Conservation (phyloP, 2,797 vertebrate species). For the Acanthopagrus latus region DNA sequence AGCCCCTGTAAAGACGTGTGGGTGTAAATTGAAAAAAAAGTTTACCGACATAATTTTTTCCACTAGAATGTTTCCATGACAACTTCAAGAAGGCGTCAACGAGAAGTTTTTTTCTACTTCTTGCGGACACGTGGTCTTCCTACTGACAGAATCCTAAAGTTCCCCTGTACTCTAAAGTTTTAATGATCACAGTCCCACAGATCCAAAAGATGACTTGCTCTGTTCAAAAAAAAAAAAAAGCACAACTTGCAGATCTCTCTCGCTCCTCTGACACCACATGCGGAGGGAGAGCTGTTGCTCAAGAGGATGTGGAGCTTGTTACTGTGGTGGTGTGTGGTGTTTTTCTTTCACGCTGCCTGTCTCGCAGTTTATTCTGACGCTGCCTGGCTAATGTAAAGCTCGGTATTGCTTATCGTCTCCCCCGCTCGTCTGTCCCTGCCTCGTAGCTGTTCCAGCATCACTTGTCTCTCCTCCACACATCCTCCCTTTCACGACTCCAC, state of each 20-base stretch:
- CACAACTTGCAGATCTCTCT: conserved; percentile 2
- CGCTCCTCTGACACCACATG: conserved; percentile 32
- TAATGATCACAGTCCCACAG: conserved; percentile 9
- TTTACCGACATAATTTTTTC: neutral
- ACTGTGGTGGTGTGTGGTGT: conserved; percentile 21
- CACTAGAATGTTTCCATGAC: neutral
- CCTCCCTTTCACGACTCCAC: conserved; percentile 32
- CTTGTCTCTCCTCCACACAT: conserved; percentile 37
- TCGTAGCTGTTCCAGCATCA: conserved; percentile 38
- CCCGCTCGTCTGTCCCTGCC: neutral
- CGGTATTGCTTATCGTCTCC: conserved; percentile 37
- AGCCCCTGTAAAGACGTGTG: neutral
- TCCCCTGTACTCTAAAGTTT: neutral
- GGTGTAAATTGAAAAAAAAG: neutral
- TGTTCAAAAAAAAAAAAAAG: conserved; percentile 11
- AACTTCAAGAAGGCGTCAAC: neutral
- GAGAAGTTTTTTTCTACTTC: neutral
- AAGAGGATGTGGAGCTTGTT: conserved; percentile 42
- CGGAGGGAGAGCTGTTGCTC: conserved; percentile 28
- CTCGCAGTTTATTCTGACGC: conserved; percentile 40
- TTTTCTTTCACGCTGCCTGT: conserved; percentile 33
- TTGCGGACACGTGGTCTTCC: neutral
- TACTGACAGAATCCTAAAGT: conserved; percentile 11
- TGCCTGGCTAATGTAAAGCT: conserved; percentile 48
- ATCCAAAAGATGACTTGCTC: conserved; percentile 28